Evolutionary conservation across 2,888 invertebrate species (phyloP).

Genomic region (Ornithoptera priamus): DNA sequence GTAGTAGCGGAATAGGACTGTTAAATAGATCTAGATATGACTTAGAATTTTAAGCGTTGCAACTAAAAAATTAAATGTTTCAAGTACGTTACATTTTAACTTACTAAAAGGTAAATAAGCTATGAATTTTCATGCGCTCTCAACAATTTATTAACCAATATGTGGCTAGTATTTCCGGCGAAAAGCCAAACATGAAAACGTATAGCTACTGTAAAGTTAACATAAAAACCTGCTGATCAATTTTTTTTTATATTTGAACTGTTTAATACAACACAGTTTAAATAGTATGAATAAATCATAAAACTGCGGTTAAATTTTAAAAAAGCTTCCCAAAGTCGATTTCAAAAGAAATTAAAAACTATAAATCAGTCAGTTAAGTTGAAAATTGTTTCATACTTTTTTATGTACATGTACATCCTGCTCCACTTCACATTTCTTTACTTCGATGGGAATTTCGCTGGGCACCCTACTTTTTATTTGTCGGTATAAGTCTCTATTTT

Average conservation of each 20-base stretch:
- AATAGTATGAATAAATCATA: background rate
- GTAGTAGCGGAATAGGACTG: background rate
- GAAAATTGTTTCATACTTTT: too few relatives aligned
- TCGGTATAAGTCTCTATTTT: too few relatives aligned
- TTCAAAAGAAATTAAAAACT: too few relatives aligned
- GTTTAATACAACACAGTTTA: background rate
- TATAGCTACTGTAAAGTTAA: background rate
- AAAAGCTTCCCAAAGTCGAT: too few relatives aligned
- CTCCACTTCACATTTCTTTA: too few relatives aligned
- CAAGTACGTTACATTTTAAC: conserved; percentile 21
- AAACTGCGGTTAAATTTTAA: too few relatives aligned
- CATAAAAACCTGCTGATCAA: background rate
- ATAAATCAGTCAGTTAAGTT: too few relatives aligned
- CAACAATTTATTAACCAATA: conserved; percentile 25
- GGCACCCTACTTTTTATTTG: too few relatives aligned
- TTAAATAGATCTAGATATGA: conserved; percentile 9
- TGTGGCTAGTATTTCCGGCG: conserved; percentile 22
- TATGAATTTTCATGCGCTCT: conserved; percentile 22
- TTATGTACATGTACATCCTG: too few relatives aligned
- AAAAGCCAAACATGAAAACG: conserved; percentile 24
- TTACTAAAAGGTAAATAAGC: conserved; percentile 28
- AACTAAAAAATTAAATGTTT: conserved; percentile 23
- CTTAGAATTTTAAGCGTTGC: conserved; percentile 11
- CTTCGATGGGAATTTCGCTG: too few relatives aligned
- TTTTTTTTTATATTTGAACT: background rate